Conservation (phyloP, 2,888 invertebrate genomes). For the Gymnosoma rotundatum region DNA sequence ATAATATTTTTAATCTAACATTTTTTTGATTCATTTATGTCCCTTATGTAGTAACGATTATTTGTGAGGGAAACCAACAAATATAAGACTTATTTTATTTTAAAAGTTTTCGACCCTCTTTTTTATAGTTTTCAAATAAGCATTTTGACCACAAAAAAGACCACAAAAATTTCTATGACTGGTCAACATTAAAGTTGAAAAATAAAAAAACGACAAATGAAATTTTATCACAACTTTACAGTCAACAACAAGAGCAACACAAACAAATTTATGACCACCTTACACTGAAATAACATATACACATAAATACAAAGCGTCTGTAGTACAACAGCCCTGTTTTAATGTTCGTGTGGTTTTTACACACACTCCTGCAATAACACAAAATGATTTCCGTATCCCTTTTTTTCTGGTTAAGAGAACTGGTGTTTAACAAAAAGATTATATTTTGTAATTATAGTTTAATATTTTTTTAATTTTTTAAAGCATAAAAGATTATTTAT, state of each 20-base stretch:
- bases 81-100: too few relatives aligned
- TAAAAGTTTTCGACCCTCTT: too few relatives aligned
- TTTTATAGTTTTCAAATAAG: background rate
- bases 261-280: conserved; percentile 60
- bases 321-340: conserved; percentile 13
- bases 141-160: conserved; percentile 39
- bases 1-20: too few relatives aligned
- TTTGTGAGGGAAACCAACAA: too few relatives aligned
- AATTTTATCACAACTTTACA: conserved; percentile 67
- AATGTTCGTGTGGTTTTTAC: conserved; percentile 1
- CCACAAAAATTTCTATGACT: conserved; percentile 59
- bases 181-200: conserved; percentile 49
- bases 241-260: conserved; percentile 43
- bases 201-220: conserved; percentile 6
- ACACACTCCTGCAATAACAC: background rate
- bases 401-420: background rate
- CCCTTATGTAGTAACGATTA: too few relatives aligned
- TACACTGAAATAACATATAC: conserved; percentile 23
- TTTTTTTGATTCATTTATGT: too few relatives aligned
- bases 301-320: background rate
- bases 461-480: background rate
- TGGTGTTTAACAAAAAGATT: conserved; percentile 7
- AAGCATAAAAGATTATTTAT: conserved; percentile 30
- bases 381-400: conserved; percentile 23
- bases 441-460: background rate